Conservation (phyloP, 2,888 invertebrate species). For the Acanthoscelides obtectus region DNA sequence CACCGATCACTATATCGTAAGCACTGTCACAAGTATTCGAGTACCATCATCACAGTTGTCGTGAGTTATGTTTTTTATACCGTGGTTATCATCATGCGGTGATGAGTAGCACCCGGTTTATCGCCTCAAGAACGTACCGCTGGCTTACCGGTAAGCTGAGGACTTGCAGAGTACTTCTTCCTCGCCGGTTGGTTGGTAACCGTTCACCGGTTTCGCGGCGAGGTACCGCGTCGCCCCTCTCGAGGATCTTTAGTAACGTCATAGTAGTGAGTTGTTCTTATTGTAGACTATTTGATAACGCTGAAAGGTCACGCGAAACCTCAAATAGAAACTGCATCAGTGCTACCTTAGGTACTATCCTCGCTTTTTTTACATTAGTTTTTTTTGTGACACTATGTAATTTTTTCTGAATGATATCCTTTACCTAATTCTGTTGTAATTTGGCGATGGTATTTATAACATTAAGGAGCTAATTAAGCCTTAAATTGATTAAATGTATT, state of each 20-base stretch:
- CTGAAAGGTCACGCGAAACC: too few species aligned
- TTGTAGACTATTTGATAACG: too few species aligned
- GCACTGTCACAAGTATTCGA: neutral
- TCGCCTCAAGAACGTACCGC: neutral
- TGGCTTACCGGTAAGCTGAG: neutral
- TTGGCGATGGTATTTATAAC: too few species aligned
- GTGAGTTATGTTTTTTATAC: neutral
- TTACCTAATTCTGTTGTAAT: too few species aligned
- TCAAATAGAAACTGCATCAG: too few species aligned
- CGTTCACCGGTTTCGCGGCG: slow-evolving; percentile 23
- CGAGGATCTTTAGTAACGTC: slow-evolving; percentile 1
- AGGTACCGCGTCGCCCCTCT: slow-evolving; percentile 19
- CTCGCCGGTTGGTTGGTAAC: slow-evolving; percentile 11
- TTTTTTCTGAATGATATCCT: too few species aligned
- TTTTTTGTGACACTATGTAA: too few species aligned
- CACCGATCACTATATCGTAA: neutral
- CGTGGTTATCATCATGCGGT: neutral
- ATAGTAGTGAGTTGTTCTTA: neutral
- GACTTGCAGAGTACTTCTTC: neutral
- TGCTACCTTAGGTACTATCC: too few species aligned
- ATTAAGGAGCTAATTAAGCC: too few species aligned
- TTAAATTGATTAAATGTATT: too few species aligned
- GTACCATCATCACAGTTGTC: neutral
- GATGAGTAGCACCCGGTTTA: neutral
- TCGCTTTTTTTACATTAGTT: too few species aligned